These are phyloP conservation scores for Hydractinia echinata DNA, from an alignment of 30 jellyfish, hydroid and myxozoan genomes.

Conservation along the genomic window DNA sequence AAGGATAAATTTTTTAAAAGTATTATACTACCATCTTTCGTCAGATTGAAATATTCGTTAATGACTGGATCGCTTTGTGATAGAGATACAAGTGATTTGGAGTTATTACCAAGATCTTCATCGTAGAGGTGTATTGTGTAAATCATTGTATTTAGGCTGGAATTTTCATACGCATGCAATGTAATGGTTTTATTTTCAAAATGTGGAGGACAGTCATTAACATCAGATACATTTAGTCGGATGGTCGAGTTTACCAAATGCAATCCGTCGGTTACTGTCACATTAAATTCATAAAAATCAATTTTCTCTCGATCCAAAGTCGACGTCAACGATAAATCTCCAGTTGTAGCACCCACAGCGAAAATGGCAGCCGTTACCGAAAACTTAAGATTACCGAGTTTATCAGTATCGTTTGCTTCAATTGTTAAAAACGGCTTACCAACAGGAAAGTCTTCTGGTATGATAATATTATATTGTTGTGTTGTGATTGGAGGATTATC, in stretches of 20 bases:
- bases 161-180: constrained; percentile 11
- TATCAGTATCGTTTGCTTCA: neutral
- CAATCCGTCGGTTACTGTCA: constrained; percentile 13
- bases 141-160: neutral
- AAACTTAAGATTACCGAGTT: neutral
- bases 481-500: neutral
- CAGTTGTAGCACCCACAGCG: neutral
- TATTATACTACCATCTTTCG: neutral
- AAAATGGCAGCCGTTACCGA: neutral
- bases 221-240: neutral
- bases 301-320: constrained; percentile 24
- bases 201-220: constrained; percentile 31
- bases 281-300: neutral
- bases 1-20: neutral
- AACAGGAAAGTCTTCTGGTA: constrained; percentile 9
- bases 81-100: neutral
- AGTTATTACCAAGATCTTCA: constrained; percentile 11
- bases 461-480: neutral
- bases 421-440: neutral
- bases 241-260: neutral
- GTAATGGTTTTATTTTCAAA: neutral
- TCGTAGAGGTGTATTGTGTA: neutral
- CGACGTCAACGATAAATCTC: neutral
- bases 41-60: neutral
- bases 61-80: neutral